Percentiles rank a stretch among this genome's conserved stretches.
phyloP scores from a whole-genome alignment of 2,797 vertebrate species.

The Pseudochaenichthys georgianus region DNA sequence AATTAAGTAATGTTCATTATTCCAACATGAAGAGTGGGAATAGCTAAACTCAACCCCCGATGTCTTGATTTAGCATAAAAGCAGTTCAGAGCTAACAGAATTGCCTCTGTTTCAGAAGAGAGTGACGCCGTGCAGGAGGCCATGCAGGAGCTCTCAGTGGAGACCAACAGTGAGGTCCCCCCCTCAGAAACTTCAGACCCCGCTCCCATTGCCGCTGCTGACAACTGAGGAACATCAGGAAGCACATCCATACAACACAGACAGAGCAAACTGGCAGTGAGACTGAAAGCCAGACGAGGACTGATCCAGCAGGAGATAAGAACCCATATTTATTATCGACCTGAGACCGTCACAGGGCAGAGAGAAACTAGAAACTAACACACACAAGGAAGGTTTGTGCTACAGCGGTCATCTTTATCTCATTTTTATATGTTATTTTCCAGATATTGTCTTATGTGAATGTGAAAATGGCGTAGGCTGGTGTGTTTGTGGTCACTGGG shows the following conservation, averaged over 20 bases:
- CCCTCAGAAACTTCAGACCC: slow-evolving; percentile 50
- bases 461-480: slow-evolving; percentile 34
- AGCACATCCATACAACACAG: slow-evolving; percentile 13
- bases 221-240: slow-evolving; percentile 56
- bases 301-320: slow-evolving; percentile 22
- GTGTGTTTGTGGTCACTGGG: slow-evolving; percentile 36
- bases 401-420: slow-evolving; percentile 19
- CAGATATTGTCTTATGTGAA: slow-evolving; percentile 42
- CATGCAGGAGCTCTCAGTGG: slow-evolving; percentile 77
- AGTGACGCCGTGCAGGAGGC: slow-evolving; percentile 62
- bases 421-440: slow-evolving; percentile 41
- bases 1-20: background rate
- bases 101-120: slow-evolving; percentile 68
- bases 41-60: background rate
- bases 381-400: slow-evolving; percentile 25
- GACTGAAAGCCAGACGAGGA: slow-evolving; percentile 31
- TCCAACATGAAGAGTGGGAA: background rate
- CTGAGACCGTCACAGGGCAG: slow-evolving; percentile 32
- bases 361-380: slow-evolving; percentile 21
- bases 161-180: slow-evolving; percentile 40
- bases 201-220: slow-evolving; percentile 45
- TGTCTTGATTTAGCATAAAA: background rate
- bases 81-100: background rate
- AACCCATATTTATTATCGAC: slow-evolving; percentile 52
- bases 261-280: slow-evolving; percentile 24